phyloP scores from a whole-genome alignment of 2,113 vertebrate species.

The Podarcis raffonei region DNA sequence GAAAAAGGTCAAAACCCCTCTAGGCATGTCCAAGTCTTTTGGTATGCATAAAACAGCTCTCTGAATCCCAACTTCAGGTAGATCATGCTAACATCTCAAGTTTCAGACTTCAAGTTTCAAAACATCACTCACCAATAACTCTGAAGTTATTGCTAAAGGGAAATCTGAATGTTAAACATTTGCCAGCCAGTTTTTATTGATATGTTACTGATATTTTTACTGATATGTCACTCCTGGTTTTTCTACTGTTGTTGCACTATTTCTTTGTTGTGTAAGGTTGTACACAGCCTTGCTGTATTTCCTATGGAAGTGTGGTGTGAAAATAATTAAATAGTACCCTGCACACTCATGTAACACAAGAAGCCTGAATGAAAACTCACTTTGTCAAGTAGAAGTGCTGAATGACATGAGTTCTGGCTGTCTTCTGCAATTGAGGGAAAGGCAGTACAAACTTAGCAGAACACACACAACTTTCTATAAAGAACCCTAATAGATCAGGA shows the following conservation, averaged over 20 bases:
- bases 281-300: no score
- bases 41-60: neutral
- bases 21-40: neutral
- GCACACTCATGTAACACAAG: neutral
- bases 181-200: no score
- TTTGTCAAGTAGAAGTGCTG: neutral
- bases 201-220: no score
- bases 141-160: neutral
- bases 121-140: no score
- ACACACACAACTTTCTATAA: no score
- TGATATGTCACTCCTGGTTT: no score
- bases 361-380: neutral
- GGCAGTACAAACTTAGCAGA: neutral
- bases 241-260: no score
- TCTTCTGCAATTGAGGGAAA: neutral
- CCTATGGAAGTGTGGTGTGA: no score
- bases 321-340: no score
- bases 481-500: neutral
- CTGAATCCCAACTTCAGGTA: neutral
- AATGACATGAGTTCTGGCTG: neutral
- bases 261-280: no score
- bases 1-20: neutral
- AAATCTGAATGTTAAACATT: no score
- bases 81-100: neutral
- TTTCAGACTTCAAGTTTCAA: neutral